Evolutionary conservation across 2,888 invertebrate genomes (phyloP).

Genomic region (Coleophora flavipennella): DNA sequence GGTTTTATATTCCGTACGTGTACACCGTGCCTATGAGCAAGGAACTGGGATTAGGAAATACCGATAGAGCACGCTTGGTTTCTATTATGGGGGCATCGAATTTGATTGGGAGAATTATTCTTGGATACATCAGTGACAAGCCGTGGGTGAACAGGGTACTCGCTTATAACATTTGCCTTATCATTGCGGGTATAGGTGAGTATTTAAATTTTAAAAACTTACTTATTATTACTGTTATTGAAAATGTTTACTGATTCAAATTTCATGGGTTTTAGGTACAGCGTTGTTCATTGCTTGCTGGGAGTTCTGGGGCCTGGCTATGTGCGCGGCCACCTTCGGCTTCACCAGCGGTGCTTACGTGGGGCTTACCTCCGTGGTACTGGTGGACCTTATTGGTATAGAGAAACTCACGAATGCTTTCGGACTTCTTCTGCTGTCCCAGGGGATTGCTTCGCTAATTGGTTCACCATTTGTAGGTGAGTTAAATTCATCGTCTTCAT

Average conservation of each 20-base stretch:
- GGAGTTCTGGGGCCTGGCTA: conserved; percentile 80
- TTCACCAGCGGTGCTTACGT: conserved; percentile 96
- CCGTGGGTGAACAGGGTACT: conserved; percentile 92
- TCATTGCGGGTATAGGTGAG: conserved; percentile 90
- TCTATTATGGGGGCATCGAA: conserved; percentile 90
- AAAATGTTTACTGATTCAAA: no score
- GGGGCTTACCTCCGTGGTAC: conserved; percentile 95
- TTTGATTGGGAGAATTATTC: conserved; percentile 88
- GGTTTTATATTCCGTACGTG: conserved; percentile 94
- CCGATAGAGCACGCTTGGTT: conserved; percentile 77
- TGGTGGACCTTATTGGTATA: conserved; percentile 94
- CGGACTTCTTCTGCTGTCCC: conserved; percentile 91
- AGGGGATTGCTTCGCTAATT: conserved; percentile 92
- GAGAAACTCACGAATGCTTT: conserved; percentile 96
- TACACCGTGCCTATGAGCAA: conserved; percentile 85
- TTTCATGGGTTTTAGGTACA: conserved; percentile 75
- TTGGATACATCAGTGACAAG: conserved; percentile 91
- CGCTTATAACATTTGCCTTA: conserved; percentile 91
- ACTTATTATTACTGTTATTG: conserved; percentile 1
- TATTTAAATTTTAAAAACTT: conserved; percentile 18
- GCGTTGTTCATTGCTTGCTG: conserved; percentile 83
- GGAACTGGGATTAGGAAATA: conserved; percentile 71
- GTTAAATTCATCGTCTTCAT: background rate
- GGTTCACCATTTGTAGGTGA: conserved; percentile 95
- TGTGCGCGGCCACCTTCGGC: conserved; percentile 88